Evolutionary conservation across 2,888 invertebrate genomes (phyloP).

Genomic region (Dicycla oo): DNA sequence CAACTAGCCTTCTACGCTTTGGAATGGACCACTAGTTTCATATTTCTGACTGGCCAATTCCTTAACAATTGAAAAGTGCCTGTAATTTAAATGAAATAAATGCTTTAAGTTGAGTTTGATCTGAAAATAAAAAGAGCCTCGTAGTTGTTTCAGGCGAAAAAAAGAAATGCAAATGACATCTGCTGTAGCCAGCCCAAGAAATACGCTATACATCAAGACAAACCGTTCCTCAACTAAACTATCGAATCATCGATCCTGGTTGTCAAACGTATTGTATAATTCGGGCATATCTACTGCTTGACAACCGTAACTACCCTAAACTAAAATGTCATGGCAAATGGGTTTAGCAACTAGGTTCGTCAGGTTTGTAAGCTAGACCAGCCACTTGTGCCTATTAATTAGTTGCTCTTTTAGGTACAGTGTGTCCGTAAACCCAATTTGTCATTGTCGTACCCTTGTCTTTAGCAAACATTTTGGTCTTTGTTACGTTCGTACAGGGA

Average conservation of each 20-base stretch:
- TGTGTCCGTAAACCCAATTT: conserved; percentile 36
- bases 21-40: not conserved
- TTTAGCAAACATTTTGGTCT: conserved; percentile 32
- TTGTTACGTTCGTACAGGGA: conserved; percentile 31
- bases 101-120: not conserved
- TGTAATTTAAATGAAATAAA: not conserved
- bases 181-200: not conserved
- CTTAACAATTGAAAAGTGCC: not conserved
- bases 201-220: not conserved
- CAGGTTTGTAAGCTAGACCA: conserved; percentile 27
- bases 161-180: not conserved
- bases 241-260: not conserved
- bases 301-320: not conserved
- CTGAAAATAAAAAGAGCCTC: not conserved
- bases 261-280: not conserved
- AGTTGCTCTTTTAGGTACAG: conserved; percentile 28
- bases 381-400: conserved; percentile 43
- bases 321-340: conserved; percentile 12
- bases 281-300: not conserved
- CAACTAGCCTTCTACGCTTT: not conserved
- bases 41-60: not conserved
- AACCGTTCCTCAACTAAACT: not conserved
- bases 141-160: no score
- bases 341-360: conserved; percentile 24
- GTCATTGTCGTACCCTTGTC: conserved; percentile 56